Base-by-base conservation (phyloP, 2,113 vertebrate genomes). In the Alethe castanea region DNA sequence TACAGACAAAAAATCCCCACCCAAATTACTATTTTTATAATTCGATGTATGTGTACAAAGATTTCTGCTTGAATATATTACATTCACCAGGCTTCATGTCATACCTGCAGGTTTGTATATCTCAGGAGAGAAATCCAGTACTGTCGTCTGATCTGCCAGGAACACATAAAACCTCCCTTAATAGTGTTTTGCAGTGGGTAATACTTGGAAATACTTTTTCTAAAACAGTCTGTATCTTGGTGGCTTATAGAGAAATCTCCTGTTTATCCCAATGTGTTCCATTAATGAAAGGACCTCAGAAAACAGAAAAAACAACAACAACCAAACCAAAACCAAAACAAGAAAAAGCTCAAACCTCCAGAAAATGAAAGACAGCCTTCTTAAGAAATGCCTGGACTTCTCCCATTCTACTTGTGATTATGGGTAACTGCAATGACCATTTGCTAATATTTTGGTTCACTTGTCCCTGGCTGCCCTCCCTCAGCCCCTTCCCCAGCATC, bases 111-210 rank as follows among this genome's bases (percentile, higher is more conserved):
- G 84, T 94, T 91, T 94, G 69, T 81, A 23, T 67, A n/a, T 92
- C 87, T 78, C 84, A 56, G 26, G 90, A 84, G 81, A 44, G 81
- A 92, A 84, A 78, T 94, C 35, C 56, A 29, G 44, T 78, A 38
- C 38, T 62, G 52, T 84, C 92, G 66, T 20, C 72, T 54, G 79
- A 80, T 94, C 89, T 40, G 50, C 60, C 47, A 56, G 69, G 56
- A 94, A 66, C 33, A 86, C 35, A 83, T 77, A 83, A 96, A 86
- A 73, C 3, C 25, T 91, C 44, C 42, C 78, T 57, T 86, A 83
- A 57, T 25, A 48, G 18, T 38, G 38, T 65, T 89, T 83, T 8
- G 0, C 36, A 78, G 42, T 50, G 59, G 71, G 35, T 80, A 79
- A 82, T 52, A 82, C 66, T 88, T 85, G 23, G 26, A 79, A 82